phyloP scores from a whole-genome alignment of 2,113 vertebrate species.

The Macaca mulatta region DNA sequence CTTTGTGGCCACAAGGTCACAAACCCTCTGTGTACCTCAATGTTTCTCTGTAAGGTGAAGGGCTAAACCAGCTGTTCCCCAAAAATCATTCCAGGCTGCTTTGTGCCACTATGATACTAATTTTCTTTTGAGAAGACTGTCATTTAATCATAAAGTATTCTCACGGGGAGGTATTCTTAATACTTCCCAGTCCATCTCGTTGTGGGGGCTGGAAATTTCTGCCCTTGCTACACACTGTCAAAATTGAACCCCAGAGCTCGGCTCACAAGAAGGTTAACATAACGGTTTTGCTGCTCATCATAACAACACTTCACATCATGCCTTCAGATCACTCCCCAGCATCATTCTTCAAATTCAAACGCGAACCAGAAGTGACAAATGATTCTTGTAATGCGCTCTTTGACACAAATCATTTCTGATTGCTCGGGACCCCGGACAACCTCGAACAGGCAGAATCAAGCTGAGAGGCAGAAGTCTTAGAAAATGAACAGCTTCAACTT shows the following conservation, averaged over 20 bases:
- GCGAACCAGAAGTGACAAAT: conserved; percentile 70
- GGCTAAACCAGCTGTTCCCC: not conserved
- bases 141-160: not conserved
- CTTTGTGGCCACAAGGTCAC: not conserved
- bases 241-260: conserved; percentile 12
- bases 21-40: not conserved
- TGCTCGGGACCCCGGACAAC: conserved; percentile 68
- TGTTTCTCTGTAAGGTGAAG: not conserved
- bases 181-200: not conserved
- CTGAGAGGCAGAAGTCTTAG: conserved; percentile 34
- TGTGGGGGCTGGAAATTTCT: not conserved
- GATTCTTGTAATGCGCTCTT: conserved; percentile 72
- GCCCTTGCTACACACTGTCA: not conserved
- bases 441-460: conserved; percentile 54
- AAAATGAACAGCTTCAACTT: conserved; percentile 55
- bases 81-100: not conserved
- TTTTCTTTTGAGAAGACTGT: conserved; percentile 2
- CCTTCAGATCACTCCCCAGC: conserved; percentile 45
- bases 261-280: conserved; percentile 64
- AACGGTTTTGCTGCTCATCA: conserved; percentile 38
- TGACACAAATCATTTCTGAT: conserved; percentile 80
- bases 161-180: not conserved
- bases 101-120: not conserved
- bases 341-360: conserved; percentile 68
- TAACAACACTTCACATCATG: not conserved